Evolutionary conservation across 2,113 vertebrate species (phyloP), one percentile per base, ranked within the genome.

Genomic region (Hippocampus guttulatus): DNA sequence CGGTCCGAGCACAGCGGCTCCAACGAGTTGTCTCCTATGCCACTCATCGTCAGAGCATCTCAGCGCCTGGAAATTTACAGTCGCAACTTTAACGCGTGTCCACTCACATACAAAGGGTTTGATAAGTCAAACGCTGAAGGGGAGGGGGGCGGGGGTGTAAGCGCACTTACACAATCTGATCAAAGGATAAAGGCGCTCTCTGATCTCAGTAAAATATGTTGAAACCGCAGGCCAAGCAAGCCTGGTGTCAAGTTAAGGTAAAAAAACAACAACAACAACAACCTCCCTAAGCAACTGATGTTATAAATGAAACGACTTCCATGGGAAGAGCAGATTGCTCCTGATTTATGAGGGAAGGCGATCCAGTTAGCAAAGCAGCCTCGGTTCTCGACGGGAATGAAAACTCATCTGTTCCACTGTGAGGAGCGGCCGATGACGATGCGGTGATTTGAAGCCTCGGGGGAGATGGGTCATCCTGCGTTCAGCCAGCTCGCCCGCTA

Each of bases 21-120:
- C 91, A 96, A 90, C 75, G 93, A 91, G 83, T 93, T 96, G 85
- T 98, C 96, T 90, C 95, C 95, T 85, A 96, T 82, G 78, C 95
- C 95, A 78, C 95, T 99, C 97, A 99, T 99, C 77, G 88, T 96
- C 89, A 92, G 79, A 87, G 89, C 70, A 91, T 94, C 95, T 95
- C 92, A 96, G 95, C 93, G 94, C 92, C 97, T 98, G 87, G 69
- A 87, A 75, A 65, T 65, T 65, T 20, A 49, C 1, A 67, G 9
- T 58, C 33, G 58, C 43, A 73, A 16, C 30, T 11, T 11, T 25
- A 33, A 6, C 3, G 58, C 27, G 21, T 12, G 25, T 40, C 27
- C 49, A 52, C 49, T 73, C 9, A n/a, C 8, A 75, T n/a, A 47
- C 12, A 70, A 23, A 38, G 1, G 3, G 33, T 67, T n/a, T 16